phyloP scores from a whole-genome alignment of 2,797 vertebrate species.

The Enteromius paludinosus region DNA sequence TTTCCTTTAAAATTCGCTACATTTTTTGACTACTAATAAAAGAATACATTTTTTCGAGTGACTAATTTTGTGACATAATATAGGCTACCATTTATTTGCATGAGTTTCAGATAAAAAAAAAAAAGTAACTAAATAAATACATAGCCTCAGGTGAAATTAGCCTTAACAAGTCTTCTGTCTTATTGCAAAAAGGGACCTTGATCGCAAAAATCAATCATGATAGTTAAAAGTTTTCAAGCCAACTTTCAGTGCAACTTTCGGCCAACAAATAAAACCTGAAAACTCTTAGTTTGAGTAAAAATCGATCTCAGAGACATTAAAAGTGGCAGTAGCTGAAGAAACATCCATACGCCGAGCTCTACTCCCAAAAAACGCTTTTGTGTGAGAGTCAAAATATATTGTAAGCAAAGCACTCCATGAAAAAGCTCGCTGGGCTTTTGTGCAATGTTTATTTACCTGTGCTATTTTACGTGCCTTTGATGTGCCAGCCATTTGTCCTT shows the following conservation, averaged over 20 bases:
- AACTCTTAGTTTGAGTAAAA: neutral
- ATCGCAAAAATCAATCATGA: neutral
- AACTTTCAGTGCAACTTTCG: neutral
- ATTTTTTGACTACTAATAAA: neutral
- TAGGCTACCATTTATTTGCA: neutral
- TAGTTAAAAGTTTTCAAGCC: neutral
- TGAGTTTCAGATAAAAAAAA: neutral
- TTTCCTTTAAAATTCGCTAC: no score
- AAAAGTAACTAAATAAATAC: neutral
- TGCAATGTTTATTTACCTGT: conserved; percentile 19
- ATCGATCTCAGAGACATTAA: neutral
- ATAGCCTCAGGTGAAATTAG: neutral
- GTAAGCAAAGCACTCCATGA: neutral
- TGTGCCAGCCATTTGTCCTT: conserved; percentile 24
- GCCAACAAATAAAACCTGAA: neutral
- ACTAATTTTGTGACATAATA: neutral
- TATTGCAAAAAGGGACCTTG: neutral
- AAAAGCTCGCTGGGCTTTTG: neutral
- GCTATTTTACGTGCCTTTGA: conserved; percentile 28
- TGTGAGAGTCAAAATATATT: neutral
- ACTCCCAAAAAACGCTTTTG: neutral
- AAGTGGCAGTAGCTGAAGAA: neutral
- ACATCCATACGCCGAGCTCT: neutral
- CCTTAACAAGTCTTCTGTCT: neutral
- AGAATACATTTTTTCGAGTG: neutral